Evolutionary conservation across 2,113 vertebrate genomes (phyloP).

Genomic region (Aix galericulata): DNA sequence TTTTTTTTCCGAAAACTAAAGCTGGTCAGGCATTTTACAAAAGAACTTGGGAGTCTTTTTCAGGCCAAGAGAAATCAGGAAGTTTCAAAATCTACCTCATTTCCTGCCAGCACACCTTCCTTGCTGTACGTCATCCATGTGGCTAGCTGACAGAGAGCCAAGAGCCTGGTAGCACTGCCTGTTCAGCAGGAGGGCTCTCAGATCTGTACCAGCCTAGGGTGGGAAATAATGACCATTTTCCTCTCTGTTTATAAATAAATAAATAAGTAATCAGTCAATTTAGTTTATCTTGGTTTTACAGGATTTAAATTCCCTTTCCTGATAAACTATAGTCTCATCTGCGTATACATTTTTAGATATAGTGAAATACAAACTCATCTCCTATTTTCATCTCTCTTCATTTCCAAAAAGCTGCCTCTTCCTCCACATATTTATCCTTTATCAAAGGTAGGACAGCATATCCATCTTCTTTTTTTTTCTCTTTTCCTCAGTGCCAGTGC

Average conservation of each 20-base stretch:
- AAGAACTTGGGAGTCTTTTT: slow-evolving; percentile 17
- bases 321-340: background rate
- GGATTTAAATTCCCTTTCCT: background rate
- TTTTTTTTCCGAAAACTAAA: background rate
- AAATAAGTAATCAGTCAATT: too few species aligned
- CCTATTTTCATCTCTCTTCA: background rate
- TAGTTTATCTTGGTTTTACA: background rate
- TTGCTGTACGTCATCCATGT: background rate
- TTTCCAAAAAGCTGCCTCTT: background rate
- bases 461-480: background rate
- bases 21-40: background rate
- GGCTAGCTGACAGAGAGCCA: background rate
- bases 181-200: background rate
- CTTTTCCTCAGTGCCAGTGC: background rate
- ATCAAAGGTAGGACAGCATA: background rate
- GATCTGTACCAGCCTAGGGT: background rate
- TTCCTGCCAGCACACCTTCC: background rate
- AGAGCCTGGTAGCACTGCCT: background rate
- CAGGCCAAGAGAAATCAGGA: background rate
- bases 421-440: background rate
- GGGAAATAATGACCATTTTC: background rate
- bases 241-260: background rate
- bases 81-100: slow-evolving; percentile 6
- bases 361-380: background rate
- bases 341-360: background rate